A percentile compares a stretch with the other conserved stretches of the same genome.
Evolutionary conservation across 2,113 vertebrate genomes (phyloP).

Genomic region (Psittacus erithacus): DNA sequence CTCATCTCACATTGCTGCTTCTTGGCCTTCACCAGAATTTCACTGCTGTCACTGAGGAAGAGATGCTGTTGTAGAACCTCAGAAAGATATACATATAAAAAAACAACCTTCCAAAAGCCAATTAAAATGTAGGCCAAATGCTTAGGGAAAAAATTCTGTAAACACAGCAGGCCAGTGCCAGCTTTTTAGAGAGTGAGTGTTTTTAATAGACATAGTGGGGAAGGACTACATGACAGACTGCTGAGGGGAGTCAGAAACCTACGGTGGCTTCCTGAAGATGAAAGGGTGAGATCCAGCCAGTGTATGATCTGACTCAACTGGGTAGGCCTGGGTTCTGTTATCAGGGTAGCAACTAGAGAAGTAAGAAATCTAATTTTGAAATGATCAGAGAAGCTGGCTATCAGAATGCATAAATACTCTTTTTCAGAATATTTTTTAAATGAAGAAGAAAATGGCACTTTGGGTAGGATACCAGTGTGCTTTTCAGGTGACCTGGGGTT

Average conservation of each 20-base stretch:
- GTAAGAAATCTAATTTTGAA: neutral
- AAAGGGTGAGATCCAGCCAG: neutral
- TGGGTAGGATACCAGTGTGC: neutral
- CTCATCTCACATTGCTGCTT: neutral
- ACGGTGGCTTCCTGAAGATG: neutral
- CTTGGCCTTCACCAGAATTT: neutral
- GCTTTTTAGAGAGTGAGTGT: neutral
- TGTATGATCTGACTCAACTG: neutral
- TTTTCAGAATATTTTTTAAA: neutral
- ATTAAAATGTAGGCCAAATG: conserved; percentile 52
- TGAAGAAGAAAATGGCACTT: neutral
- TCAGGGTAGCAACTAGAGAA: neutral
- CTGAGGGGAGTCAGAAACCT: neutral
- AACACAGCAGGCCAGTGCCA: conserved; percentile 37
- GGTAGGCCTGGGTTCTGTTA: neutral
- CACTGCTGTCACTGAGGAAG: conserved; percentile 2
- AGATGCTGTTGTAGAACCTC: neutral
- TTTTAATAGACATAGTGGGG: conserved; percentile 3
- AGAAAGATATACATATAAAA: neutral
- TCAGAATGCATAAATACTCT: neutral
- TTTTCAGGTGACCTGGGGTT: neutral
- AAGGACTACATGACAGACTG: neutral
- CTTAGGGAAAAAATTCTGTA: conserved; percentile 41
- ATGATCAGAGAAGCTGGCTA: neutral
- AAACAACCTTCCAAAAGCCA: conserved; percentile 18